Evolutionary conservation across 2,797 vertebrate genomes (phyloP), one percentile per base, ranked within the genome.

Genomic region (Danio aesculapii): DNA sequence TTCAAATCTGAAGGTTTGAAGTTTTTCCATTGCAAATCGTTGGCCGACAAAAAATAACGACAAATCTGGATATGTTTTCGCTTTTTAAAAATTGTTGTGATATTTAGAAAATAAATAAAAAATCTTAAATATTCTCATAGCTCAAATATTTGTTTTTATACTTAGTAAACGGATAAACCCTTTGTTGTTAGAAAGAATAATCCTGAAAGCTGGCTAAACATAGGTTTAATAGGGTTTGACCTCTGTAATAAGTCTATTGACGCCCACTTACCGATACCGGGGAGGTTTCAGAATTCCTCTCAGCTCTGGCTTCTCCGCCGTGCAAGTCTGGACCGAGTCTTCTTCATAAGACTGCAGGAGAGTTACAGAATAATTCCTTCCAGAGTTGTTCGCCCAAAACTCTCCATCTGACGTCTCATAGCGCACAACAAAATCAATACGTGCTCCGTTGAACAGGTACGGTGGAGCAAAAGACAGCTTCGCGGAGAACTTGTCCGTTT

Each of bases 371-470:
- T 97, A 97, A 91, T 97, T 97, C 90, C 88, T 89, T 5, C 91
- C 91, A 30, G 88, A 89, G 90, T 97, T 97, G 88, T 97, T 97
- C 52, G 95, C 96, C 96, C 96, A 97, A 90, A 89, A 96, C 81
- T 95, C 95, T n/a, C 94, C 95, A 49, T 93, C 93, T 3, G 94
- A 89, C 16, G 96, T 96, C 87, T 96, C 94, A 85, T 96, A 97
- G 69, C 95, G 95, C 78, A 96, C 92, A 3, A 97, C 96, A 81
- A 97, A 97, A 90, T 97, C 95, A 39, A 95, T 92, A 76, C 94
- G 94, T 12, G 95, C 95, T 81, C 95, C 96, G 30, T 95, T 92
- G 13, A 90, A 91, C 79, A 86, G 87, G 11, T 92, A 94, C 0
- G 93, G 92, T 2, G 91, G 87, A 1, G 94, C 91, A 84, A 97